Evolutionary conservation across 1,140 invertebrate species (phyloP).

Genomic region (Drosophila aff.): DNA sequence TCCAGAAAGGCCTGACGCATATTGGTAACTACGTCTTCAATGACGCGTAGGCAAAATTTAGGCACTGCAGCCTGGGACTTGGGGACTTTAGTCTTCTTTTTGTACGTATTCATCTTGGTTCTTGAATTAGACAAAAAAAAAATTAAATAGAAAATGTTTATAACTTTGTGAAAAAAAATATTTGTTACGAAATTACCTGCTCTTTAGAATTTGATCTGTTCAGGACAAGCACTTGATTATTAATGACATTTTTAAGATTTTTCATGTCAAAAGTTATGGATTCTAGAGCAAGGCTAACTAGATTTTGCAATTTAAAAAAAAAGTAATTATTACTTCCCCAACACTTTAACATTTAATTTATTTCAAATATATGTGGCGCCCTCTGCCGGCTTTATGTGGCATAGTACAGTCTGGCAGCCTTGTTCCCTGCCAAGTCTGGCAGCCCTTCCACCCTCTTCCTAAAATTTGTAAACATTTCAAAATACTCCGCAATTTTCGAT

Average conservation of each 20-base stretch:
- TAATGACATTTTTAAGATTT: neutral
- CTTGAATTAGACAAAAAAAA: neutral
- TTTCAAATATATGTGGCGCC: neutral
- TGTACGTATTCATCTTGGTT: neutral
- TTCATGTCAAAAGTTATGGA: neutral
- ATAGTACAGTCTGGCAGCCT: neutral
- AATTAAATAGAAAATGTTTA: neutral
- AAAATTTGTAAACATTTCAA: constrained; percentile 24
- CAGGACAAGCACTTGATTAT: neutral
- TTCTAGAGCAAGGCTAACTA: neutral
- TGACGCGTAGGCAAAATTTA: neutral
- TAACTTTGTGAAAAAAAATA: neutral
- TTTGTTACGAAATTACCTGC: neutral
- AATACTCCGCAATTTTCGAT: neutral
- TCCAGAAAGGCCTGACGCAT: constrained; percentile 4
- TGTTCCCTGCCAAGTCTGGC: neutral
- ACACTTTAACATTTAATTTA: neutral
- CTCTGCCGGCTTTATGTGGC: neutral
- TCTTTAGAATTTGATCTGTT: neutral
- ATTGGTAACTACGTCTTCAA: neutral
- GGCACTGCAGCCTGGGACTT: neutral
- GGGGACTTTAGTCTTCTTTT: neutral
- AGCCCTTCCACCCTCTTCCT: neutral
- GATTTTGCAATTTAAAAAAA: neutral
- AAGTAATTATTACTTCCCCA: neutral